A percentile compares a stretch with the other conserved stretches of the same genome.
These are phyloP conservation scores for Eilema caniola DNA, from an alignment of 2,888 invertebrate genomes.

Conservation along the genomic window DNA sequence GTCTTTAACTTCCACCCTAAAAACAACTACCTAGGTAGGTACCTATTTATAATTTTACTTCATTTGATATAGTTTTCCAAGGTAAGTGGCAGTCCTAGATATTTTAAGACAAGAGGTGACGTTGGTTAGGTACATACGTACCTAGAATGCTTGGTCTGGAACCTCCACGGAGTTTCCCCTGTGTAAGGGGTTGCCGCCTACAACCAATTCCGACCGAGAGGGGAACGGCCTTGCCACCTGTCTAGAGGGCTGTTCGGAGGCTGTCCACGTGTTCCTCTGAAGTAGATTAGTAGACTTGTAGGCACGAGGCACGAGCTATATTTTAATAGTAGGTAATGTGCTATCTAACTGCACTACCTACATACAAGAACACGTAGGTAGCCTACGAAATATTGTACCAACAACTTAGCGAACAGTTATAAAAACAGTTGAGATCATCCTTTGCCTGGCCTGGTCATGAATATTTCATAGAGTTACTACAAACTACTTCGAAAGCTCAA, in stretches of 20 bases:
- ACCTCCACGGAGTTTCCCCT: too few relatives aligned
- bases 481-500: slow-evolving; percentile 52
- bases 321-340: slow-evolving; percentile 34
- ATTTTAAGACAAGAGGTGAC: too few relatives aligned
- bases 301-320: slow-evolving; percentile 32
- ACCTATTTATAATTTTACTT: slow-evolving; percentile 6
- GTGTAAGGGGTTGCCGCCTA: too few relatives aligned
- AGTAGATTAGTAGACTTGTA: slow-evolving; percentile 15
- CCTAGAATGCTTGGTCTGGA: too few relatives aligned
- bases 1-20: background rate
- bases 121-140: background rate
- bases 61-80: slow-evolving; percentile 24
- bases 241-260: too few relatives aligned
- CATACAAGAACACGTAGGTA: slow-evolving; percentile 27
- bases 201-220: too few relatives aligned
- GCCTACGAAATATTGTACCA: slow-evolving; percentile 32
- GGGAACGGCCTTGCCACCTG: too few relatives aligned
- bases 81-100: slow-evolving; percentile 11
- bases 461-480: slow-evolving; percentile 63
- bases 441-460: slow-evolving; percentile 58
- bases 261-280: too few relatives aligned
- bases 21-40: too few relatives aligned
- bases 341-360: slow-evolving; percentile 22
- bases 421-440: slow-evolving; percentile 67
- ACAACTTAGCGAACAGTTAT: slow-evolving; percentile 63